Base-by-base conservation (phyloP, 1,140 invertebrate genomes). In the Aphaenogaster rudis region DNA sequence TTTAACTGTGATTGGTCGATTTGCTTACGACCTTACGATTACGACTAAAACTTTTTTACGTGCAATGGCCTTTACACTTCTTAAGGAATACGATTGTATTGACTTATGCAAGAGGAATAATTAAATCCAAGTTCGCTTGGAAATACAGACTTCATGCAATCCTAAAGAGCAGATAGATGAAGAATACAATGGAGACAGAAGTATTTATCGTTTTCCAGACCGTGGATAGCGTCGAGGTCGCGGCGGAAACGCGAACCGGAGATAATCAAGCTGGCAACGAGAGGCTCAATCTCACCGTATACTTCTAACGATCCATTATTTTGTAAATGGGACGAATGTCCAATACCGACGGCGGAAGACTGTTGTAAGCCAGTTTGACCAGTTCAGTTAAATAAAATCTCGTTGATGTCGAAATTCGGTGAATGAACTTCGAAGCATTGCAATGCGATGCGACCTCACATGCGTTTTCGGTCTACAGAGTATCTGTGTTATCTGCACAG, bases 261-360 rank as follows among this genome's bases (percentile, higher is more conserved):
- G 90, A 71, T 61, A 91, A 91, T 87, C 93, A 95, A 87, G 50
- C 88, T 13, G 91, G 91, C 48, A 93, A 94, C 63, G 96, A 96
- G 87, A 95, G 96, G 86, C 95, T 96, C 50, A 96, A 96, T 89
- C 95, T 96, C 21, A 96, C 96, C 7, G 96, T 96, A 13, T 96
- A 96, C 86, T 96, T 96, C 88, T 96, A 88, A 95, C 50, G 36
- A 84, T 76, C 33, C 13, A 63, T 84, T 79, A 64, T 79, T 69
- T 33, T 64, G 78, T 84, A 64, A 71, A 87, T 52, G 59, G 48
- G 6, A 84, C n/a, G 17, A 64, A 85, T 33, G n/a, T 64, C n/a
- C 69, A 21, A 63, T 81, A 67, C 67, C 33, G 42, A 50, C 3
- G 17, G 17, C 54, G 52, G 61, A 81, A 15, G 77, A 63, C 17